These are phyloP conservation scores for Chloropsis hardwickii DNA, from an alignment of 2,113 vertebrate species.

Conservation along the genomic window DNA sequence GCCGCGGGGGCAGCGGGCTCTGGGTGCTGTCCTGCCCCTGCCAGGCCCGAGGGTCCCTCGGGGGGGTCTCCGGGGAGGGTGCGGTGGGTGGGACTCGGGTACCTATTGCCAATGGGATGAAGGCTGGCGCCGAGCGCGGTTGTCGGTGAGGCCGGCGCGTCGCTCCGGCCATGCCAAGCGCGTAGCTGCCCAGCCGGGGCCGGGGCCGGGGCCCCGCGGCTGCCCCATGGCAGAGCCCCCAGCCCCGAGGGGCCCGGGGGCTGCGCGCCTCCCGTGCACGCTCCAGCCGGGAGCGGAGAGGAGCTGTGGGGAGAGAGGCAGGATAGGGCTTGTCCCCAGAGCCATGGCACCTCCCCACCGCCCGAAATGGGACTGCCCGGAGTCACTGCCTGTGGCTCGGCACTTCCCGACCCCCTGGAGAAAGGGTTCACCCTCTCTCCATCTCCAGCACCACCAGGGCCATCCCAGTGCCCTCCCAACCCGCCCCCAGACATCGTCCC, in stretches of 20 bases:
- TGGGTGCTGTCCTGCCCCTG: not conserved
- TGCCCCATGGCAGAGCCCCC: not conserved
- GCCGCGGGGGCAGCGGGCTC: not conserved
- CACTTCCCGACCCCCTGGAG: not conserved
- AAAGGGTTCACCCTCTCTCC: not conserved
- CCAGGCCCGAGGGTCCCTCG: not conserved
- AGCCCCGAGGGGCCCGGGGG: not conserved
- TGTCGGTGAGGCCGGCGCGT: not conserved
- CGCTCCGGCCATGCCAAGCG: constrained; percentile 35
- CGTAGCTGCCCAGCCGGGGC: not conserved
- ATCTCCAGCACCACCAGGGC: not conserved
- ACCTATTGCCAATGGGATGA: constrained; percentile 50
- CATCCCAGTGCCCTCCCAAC: not conserved
- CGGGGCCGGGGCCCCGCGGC: not conserved
- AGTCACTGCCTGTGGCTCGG: not conserved
- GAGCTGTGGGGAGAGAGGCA: not conserved
- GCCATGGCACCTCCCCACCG: accelerated
- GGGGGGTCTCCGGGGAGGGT: not conserved
- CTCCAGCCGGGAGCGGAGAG: not conserved
- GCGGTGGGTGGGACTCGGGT: not conserved
- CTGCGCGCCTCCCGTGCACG: not conserved
- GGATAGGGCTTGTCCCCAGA: accelerated
- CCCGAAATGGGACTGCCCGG: no score
- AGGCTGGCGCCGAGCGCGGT: not conserved
- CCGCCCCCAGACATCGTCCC: not conserved